phyloP scores from a whole-genome alignment of 2,888 invertebrate genomes.

The Apoda limacodes region DNA sequence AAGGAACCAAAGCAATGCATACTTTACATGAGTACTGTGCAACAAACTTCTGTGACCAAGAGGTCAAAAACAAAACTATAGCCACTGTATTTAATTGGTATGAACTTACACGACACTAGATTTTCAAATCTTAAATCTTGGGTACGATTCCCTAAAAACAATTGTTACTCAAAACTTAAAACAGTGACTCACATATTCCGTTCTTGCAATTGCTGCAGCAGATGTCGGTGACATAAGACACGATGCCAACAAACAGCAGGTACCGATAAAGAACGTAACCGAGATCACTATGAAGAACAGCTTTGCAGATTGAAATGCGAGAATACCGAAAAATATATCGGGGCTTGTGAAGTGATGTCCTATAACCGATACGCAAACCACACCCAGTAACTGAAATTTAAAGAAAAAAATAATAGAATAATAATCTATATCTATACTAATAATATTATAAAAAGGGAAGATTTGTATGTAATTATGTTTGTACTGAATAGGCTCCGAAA shows the following conservation, averaged over 20 bases:
- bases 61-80: no score
- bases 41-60: no score
- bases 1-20: no score
- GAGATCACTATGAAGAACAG: constrained; percentile 80
- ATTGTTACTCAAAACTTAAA: not conserved
- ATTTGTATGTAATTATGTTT: no score
- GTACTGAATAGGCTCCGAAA: no score
- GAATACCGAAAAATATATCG: constrained; percentile 38
- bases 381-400: constrained; percentile 83
- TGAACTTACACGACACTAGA: no score
- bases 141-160: no score
- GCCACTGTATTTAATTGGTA: no score
- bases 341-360: constrained; percentile 66
- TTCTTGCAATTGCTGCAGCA: constrained; percentile 86
- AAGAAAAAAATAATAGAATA: constrained; percentile 23
- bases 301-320: constrained; percentile 61
- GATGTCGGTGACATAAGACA: constrained; percentile 84
- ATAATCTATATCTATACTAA: no score
- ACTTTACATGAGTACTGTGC: no score
- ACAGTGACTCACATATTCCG: constrained; percentile 79
- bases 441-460: no score
- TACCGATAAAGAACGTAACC: constrained; percentile 83
- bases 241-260: constrained; percentile 78
- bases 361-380: constrained; percentile 78
- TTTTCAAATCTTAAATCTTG: no score